Base-by-base conservation (phyloP, 2,113 vertebrate genomes). In the Gila orcuttii region DNA sequence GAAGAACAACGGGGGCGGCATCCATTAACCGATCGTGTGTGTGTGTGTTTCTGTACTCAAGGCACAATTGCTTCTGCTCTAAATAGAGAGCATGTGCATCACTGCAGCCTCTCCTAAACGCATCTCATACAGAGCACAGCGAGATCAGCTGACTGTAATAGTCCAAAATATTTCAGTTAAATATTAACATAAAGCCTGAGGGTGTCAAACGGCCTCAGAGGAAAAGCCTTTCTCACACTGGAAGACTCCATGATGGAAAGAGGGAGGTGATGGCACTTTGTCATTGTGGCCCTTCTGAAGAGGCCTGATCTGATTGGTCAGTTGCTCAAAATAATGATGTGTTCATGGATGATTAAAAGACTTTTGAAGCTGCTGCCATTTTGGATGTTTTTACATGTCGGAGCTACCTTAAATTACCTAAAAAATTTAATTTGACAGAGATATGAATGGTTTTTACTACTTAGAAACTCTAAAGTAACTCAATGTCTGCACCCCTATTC, bases 41-140 rank as follows among this genome's bases (percentile, higher is more conserved):
- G 13, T 55, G 15, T 59, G 52, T 17, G 55, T 79, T 3, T 60
- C 2, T n/a, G 77, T 57, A 59, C 57, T 79, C 12, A 1, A 79
- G 55, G 55, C 57, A 62, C 12, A 79, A 25, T 62, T 42, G 33
- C 33, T 79, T 80, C 78, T 80, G 59, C 79, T 64, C 79, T 64
- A 45, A 80, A 64, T 64, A n/a, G 3, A 45, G 5, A 62, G n/a
- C 78, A 62, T 0, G 10, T 79, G 55, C 77, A 79, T 60, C 33
- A 42, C 33, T 10, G 13, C n/a, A 25, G 78, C 78, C 23, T 62
- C 33, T 1, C 11, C 25, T 33, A 62, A 60, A 79, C 23, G 5
- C 36, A 25, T 28, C 21, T 64, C 78, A 45, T 39, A 3, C 57
- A 28, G 13, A 45, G 39, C 33, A 64, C 36, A 62, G n/a, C 15